phyloP scores from a whole-genome alignment of 2,888 invertebrate species.

The Dascillus cervinus region DNA sequence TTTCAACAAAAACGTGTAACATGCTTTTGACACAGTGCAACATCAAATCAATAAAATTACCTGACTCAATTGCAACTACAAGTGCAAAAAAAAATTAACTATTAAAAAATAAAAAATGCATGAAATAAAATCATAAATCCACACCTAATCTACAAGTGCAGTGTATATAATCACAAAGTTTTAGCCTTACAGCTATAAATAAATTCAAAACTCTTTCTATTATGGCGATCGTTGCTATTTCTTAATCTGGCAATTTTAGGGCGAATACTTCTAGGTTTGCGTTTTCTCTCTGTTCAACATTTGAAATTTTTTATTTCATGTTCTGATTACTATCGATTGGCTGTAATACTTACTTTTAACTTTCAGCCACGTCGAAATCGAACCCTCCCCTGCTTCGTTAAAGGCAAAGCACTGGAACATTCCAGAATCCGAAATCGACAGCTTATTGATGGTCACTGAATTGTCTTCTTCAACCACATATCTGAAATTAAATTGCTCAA shows the following conservation, averaged over 20 bases:
- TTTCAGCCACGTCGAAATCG: slow-evolving; percentile 84
- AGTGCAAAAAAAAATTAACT: too few relatives aligned
- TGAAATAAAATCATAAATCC: too few relatives aligned
- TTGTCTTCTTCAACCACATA: slow-evolving; percentile 77
- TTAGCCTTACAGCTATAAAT: slow-evolving; percentile 40
- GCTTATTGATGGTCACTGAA: slow-evolving; percentile 69
- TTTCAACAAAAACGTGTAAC: too few relatives aligned
- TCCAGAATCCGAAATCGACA: slow-evolving; percentile 80
- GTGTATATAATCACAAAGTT: too few relatives aligned
- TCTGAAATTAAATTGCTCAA: too few relatives aligned
- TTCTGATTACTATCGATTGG: neutral
- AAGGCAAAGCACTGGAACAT: slow-evolving; percentile 92
- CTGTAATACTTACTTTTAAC: slow-evolving; percentile 78
- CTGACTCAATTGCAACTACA: slow-evolving; percentile 7
- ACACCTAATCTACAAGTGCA: too few relatives aligned
- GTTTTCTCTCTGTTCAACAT: slow-evolving; percentile 11
- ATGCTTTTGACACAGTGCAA: too few relatives aligned
- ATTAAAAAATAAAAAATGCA: too few relatives aligned
- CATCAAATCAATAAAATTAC: too few relatives aligned
- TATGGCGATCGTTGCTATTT: slow-evolving; percentile 36
- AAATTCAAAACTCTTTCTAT: slow-evolving; percentile 39
- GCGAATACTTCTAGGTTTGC: slow-evolving; percentile 21
- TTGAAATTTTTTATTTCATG: neutral
- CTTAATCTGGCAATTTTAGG: slow-evolving; percentile 36
- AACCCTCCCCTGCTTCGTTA: slow-evolving; percentile 86